A percentile compares a stretch with the other conserved stretches of the same genome.
phyloP scores from a whole-genome alignment of 2,888 invertebrate genomes.

The Cheilosia soror region DNA sequence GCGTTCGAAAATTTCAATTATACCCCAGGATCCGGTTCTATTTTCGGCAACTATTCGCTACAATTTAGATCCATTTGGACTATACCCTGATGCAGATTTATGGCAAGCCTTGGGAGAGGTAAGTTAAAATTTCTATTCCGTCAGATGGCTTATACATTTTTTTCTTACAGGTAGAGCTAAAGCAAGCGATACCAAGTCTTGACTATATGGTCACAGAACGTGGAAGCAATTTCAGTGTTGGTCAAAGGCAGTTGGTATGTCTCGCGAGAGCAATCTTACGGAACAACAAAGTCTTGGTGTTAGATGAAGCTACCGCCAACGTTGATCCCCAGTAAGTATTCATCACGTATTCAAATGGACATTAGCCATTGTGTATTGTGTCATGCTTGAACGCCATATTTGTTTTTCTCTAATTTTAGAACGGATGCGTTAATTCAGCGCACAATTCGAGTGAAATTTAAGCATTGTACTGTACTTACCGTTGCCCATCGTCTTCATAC shows the following conservation, averaged over 20 bases:
- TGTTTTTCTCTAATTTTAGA: conserved; percentile 82
- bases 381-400: not conserved
- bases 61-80: conserved; percentile 87
- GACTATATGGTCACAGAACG: conserved; percentile 85
- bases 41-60: conserved; percentile 87
- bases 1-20: conserved; percentile 85
- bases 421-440: conserved; percentile 94
- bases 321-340: conserved; percentile 86
- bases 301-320: conserved; percentile 90
- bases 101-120: conserved; percentile 82
- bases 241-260: conserved; percentile 88
- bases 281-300: conserved; percentile 86
- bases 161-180: conserved; percentile 85
- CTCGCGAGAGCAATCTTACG: conserved; percentile 87
- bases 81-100: conserved; percentile 81
- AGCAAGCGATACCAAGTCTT: conserved; percentile 84
- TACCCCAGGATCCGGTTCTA: conserved; percentile 85
- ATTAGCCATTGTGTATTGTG: not conserved
- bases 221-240: conserved; percentile 87
- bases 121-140: conserved; percentile 2
- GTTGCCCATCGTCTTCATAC: conserved; percentile 96
- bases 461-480: conserved; percentile 93
- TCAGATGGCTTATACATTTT: not conserved
- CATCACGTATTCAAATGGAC: too few species aligned
- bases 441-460: conserved; percentile 92